Percentiles rank a stretch among this genome's conserved stretches.
These are phyloP conservation scores for Brachymystax lenok DNA, from an alignment of 2,797 vertebrate genomes.

Conservation along the genomic window DNA sequence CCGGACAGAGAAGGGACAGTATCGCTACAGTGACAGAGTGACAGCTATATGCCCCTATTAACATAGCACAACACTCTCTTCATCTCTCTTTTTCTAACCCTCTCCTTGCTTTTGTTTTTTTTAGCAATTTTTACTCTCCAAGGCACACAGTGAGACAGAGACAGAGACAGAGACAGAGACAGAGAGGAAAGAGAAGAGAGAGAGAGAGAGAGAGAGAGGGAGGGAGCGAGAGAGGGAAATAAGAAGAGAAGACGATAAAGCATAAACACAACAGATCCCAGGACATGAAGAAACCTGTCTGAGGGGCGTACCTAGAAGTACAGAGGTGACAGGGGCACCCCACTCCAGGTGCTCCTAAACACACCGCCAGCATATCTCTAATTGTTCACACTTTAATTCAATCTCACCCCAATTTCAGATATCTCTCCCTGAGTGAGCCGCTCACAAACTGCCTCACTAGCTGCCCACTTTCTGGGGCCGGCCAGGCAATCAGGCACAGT, in stretches of 20 bases:
- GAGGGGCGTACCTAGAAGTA: not conserved
- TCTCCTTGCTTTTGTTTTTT: too few species aligned
- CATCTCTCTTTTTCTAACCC: not conserved
- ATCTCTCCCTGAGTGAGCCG: constrained; percentile 9
- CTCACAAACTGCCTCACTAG: too few species aligned
- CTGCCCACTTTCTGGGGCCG: too few species aligned
- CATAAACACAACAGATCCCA: not conserved
- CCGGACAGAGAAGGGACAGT: not conserved
- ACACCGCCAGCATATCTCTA: not conserved
- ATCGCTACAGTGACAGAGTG: not conserved
- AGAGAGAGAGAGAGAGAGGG: not conserved
- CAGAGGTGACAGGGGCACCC: not conserved
- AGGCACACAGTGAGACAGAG: too few species aligned
- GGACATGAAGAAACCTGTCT: not conserved
- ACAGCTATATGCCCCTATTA: constrained; percentile 15
- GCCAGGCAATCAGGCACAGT: constrained; percentile 13
- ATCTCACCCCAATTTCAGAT: constrained; percentile 22
- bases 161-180: not conserved
- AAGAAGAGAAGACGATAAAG: not conserved
- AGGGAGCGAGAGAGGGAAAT: not conserved
- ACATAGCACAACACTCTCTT: constrained; percentile 6
- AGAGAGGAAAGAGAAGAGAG: not conserved
- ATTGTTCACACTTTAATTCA: constrained; percentile 3
- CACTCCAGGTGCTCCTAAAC: not conserved
- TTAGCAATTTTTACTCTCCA: too few species aligned